phyloP scores from a whole-genome alignment of 2,113 vertebrate species.

The Coregonus clupeaformis region DNA sequence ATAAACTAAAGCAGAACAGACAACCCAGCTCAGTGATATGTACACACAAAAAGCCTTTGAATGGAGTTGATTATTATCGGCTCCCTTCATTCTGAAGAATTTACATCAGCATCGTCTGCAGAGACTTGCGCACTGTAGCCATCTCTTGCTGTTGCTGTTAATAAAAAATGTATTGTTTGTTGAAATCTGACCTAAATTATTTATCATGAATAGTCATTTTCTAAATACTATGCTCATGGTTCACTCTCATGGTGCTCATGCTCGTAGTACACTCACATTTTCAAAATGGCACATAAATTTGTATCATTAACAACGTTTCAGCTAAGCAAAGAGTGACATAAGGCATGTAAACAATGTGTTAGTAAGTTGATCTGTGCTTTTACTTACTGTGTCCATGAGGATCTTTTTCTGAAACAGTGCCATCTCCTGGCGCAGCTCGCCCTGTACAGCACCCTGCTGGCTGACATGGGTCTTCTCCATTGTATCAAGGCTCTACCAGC shows the following conservation, averaged over 20 bases:
- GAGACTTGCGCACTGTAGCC: constrained; percentile 38
- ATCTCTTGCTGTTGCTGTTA: constrained; percentile 50
- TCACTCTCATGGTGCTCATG: background rate
- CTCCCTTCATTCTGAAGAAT: background rate
- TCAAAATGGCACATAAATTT: too few relatives aligned
- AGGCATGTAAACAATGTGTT: too few relatives aligned
- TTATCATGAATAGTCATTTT: too few relatives aligned
- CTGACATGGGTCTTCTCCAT: constrained; percentile 35
- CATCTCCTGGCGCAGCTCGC: constrained; percentile 49
- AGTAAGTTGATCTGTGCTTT: background rate
- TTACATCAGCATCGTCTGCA: constrained; percentile 51
- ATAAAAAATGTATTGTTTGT: background rate
- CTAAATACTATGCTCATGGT: too few relatives aligned
- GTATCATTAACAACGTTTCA: too few relatives aligned
- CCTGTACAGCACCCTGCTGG: constrained; percentile 25
- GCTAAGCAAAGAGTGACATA: too few relatives aligned
- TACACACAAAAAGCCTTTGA: background rate
- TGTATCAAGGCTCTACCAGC: constrained; percentile 32
- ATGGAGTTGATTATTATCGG: background rate
- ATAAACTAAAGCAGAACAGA: background rate
- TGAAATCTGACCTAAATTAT: background rate
- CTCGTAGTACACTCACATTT: background rate
- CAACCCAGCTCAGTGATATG: background rate
- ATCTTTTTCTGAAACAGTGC: constrained; percentile 48
- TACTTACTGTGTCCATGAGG: constrained; percentile 49